Percentiles rank a stretch among this genome's conserved stretches.
Conservation (phyloP, 2,888 invertebrate genomes). For the Megamerina dolium region DNA sequence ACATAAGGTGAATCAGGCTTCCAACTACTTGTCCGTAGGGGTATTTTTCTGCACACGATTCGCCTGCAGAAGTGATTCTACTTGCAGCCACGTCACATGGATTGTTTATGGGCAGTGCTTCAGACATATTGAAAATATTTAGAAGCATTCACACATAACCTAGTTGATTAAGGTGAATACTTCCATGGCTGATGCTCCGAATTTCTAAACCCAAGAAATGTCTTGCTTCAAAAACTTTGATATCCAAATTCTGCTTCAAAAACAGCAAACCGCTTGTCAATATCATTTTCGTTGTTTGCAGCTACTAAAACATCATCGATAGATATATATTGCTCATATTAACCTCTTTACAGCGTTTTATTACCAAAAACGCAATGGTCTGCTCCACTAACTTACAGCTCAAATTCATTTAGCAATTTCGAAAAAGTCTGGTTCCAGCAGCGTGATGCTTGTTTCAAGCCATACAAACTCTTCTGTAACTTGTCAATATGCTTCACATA, state of each 20-base stretch:
- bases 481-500: slow-evolving; percentile 19
- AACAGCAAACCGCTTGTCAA: slow-evolving; percentile 12
- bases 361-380: slow-evolving; percentile 29
- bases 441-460: slow-evolving; percentile 26
- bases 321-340: slow-evolving; percentile 27
- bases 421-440: slow-evolving; percentile 26
- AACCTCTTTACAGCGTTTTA: slow-evolving; percentile 3
- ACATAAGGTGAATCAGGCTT: slow-evolving; percentile 8
- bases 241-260: too few species aligned
- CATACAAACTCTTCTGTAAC: slow-evolving; percentile 23
- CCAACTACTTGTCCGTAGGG: slow-evolving; percentile 10
- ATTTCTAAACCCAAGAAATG: slow-evolving; percentile 28
- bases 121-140: too few species aligned
- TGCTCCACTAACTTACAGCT: slow-evolving; percentile 18
- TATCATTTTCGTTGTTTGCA: slow-evolving; percentile 13
- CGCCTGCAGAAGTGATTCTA: too few species aligned
- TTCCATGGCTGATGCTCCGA: not conserved
- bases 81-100: too few species aligned
- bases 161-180: too few species aligned
- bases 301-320: slow-evolving; percentile 28
- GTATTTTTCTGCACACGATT: too few species aligned
- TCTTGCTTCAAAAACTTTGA: slow-evolving; percentile 24
- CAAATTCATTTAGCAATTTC: slow-evolving; percentile 21
- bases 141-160: too few species aligned
- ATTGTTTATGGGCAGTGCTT: too few species aligned